Evolutionary conservation across 2,888 invertebrate genomes (phyloP).

Genomic region (Pemphredon lugubris): DNA sequence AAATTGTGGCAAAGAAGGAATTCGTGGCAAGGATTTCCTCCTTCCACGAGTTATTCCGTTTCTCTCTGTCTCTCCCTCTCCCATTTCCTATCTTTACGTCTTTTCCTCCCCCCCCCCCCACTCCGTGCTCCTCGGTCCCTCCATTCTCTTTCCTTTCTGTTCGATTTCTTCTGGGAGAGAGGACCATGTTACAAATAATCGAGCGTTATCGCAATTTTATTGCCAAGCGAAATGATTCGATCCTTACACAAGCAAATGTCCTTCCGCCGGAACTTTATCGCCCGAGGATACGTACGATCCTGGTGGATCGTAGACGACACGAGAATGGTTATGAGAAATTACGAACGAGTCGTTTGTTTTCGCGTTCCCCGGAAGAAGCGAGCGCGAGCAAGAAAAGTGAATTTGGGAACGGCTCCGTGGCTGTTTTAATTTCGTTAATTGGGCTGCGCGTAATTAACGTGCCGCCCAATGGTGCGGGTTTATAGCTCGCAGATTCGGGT

Average conservation of each 20-base stretch:
- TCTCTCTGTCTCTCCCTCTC: neutral
- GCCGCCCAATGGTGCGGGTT: neutral
- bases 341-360: neutral
- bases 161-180: neutral
- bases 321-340: conserved; percentile 4
- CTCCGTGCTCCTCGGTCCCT: too few relatives aligned
- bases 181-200: conserved; percentile 30
- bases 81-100: neutral
- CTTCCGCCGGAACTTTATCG: conserved; percentile 20
- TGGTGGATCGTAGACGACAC: neutral
- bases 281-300: conserved; percentile 12
- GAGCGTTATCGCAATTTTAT: conserved; percentile 43
- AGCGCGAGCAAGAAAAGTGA: neutral
- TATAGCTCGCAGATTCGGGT: neutral
- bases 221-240: conserved; percentile 31
- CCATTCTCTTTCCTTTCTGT: neutral
- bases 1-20: conserved; percentile 18
- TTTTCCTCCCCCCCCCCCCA: neutral
- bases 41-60: neutral
- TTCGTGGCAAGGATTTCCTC: conserved; percentile 13
- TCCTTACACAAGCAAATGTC: conserved; percentile 28
- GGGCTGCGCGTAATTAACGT: neutral
- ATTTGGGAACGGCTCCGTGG: neutral
- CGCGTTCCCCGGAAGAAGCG: neutral
- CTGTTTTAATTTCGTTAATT: neutral